These are phyloP conservation scores for Nyctibius bracteatus DNA, from an alignment of 2,113 vertebrate genomes.

Conservation along the genomic window DNA sequence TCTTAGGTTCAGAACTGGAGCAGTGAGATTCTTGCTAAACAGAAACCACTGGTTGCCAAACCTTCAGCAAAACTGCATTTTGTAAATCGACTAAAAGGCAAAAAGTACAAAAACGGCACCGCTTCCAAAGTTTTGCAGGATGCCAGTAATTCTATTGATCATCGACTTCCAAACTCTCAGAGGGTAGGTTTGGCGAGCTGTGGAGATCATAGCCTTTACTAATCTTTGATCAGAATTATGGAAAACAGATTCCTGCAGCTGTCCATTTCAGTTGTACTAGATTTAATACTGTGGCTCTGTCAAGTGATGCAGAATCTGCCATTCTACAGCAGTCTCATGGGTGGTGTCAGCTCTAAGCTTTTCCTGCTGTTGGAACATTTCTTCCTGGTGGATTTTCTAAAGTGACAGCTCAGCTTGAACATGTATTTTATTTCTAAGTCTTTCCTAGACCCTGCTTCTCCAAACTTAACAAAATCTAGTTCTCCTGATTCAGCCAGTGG, in stretches of 20 bases:
- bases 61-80: conserved; percentile 93
- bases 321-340: not conserved
- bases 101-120: conserved; percentile 84
- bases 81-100: conserved; percentile 89
- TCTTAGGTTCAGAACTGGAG: conserved; percentile 90
- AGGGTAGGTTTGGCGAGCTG: conserved; percentile 74
- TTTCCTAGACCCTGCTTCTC: not conserved
- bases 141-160: conserved; percentile 87
- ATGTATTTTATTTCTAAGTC: not conserved
- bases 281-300: not conserved
- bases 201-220: not conserved
- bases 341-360: not conserved
- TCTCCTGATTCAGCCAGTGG: not conserved
- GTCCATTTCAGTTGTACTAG: not conserved
- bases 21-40: conserved; percentile 89
- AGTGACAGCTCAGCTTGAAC: not conserved
- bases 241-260: not conserved
- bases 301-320: not conserved
- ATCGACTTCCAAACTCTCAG: conserved; percentile 71
- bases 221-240: not conserved
- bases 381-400: not conserved
- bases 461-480: not conserved
- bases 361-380: not conserved
- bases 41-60: conserved; percentile 85
- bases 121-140: conserved; percentile 89